A percentile compares a stretch with the other conserved stretches of the same genome.
These are phyloP conservation scores for Hyles euphorbiae DNA, from an alignment of 1,140 invertebrate genomes.

Conservation along the genomic window DNA sequence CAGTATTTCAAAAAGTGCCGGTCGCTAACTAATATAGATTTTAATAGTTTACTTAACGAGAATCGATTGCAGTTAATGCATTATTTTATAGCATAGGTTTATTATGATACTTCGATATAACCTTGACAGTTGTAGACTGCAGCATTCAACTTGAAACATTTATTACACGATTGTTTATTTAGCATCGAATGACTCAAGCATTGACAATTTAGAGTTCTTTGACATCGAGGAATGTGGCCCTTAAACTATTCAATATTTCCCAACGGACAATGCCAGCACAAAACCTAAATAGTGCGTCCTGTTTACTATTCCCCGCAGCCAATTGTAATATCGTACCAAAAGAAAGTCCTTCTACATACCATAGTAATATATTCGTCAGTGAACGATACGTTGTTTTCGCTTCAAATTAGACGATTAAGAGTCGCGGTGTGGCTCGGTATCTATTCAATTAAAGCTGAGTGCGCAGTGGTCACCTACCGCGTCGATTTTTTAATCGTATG, in stretches of 20 bases:
- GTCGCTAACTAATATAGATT: too few relatives aligned
- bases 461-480: constrained; percentile 67
- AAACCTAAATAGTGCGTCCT: constrained; percentile 29
- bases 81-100: too few relatives aligned
- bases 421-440: constrained; percentile 57
- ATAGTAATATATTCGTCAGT: constrained; percentile 65
- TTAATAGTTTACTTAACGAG: neutral
- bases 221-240: constrained; percentile 3
- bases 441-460: constrained; percentile 71
- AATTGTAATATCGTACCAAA: constrained; percentile 61
- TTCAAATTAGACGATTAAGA: constrained; percentile 74
- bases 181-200: neutral
- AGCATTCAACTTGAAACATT: too few relatives aligned
- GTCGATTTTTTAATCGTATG: constrained; percentile 71
- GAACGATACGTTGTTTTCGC: constrained; percentile 66
- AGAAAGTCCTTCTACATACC: constrained; percentile 71
- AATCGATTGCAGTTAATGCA: neutral
- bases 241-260: constrained; percentile 20
- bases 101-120: too few relatives aligned
- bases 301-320: constrained; percentile 55
- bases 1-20: too few relatives aligned
- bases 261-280: constrained; percentile 30
- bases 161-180: neutral
- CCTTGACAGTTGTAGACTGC: too few relatives aligned
- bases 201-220: constrained; percentile 2